Conservation (phyloP, 1,140 invertebrate genomes). For the Rhynchophorus ferrugineus region DNA sequence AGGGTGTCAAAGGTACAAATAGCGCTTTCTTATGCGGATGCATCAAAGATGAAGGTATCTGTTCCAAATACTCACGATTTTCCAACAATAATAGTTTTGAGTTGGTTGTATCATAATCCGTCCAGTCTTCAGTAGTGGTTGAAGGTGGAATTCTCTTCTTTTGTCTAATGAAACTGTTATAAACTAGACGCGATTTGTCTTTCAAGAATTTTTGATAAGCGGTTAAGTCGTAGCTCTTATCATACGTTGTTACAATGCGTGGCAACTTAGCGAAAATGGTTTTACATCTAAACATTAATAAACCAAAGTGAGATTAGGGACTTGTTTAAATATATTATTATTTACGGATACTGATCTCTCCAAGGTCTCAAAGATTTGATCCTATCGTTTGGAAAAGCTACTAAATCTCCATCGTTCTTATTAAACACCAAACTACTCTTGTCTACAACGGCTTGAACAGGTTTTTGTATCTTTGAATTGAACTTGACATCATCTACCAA, state of each 20-base stretch:
- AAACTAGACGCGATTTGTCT: conserved; percentile 5
- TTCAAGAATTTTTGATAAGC: conserved; percentile 7
- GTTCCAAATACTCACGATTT: neutral
- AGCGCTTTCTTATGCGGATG: neutral
- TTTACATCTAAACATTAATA: conserved; percentile 14
- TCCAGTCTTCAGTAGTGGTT: neutral
- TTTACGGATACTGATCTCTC: conserved; percentile 20
- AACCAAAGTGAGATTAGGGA: no score
- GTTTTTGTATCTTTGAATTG: conserved; percentile 19
- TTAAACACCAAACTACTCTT: conserved; percentile 6
- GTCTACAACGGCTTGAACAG: conserved; percentile 18
- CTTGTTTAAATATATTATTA: no score
- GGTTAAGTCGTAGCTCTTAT: conserved; percentile 13
- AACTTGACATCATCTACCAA: conserved; percentile 25
- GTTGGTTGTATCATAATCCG: conserved; percentile 15
- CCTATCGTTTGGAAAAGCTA: conserved; percentile 32
- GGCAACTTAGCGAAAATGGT: conserved; percentile 22
- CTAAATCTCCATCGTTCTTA: conserved; percentile 20
- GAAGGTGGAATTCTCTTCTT: neutral
- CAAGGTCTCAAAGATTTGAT: conserved; percentile 24
- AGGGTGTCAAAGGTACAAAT: conserved; percentile 24
- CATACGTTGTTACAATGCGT: conserved; percentile 4
- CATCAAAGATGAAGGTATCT: neutral
- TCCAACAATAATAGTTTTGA: conserved; percentile 4
- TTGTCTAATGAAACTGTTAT: conserved; percentile 12